These are phyloP conservation scores for Sylvilagus floridanus DNA, from an alignment of 2,797 vertebrate species.

Conservation along the genomic window DNA sequence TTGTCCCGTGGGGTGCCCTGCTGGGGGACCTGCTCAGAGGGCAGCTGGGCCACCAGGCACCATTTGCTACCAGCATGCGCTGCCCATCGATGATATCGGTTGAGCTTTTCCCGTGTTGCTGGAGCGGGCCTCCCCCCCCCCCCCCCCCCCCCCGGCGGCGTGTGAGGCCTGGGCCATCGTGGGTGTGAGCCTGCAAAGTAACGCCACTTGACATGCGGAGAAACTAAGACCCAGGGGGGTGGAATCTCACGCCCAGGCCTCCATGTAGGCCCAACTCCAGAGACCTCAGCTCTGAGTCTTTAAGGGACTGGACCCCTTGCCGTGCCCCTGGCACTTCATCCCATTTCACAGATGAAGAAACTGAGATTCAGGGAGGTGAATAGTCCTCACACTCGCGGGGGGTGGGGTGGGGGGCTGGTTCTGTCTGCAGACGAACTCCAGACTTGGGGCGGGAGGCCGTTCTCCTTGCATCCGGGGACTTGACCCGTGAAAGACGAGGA, in stretches of 20 bases:
- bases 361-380: background rate
- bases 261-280: background rate
- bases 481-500: background rate
- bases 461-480: background rate
- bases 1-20: background rate
- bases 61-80: background rate
- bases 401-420: background rate
- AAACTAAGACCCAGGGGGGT: background rate
- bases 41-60: background rate
- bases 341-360: slow-evolving; percentile 59
- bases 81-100: background rate
- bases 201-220: background rate
- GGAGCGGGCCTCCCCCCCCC: background rate
- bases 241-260: background rate
- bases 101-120: background rate
- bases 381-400: background rate
- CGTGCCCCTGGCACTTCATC: background rate
- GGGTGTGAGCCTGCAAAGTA: background rate
- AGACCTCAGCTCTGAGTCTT: background rate
- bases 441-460: background rate
- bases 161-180: background rate
- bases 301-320: background rate
- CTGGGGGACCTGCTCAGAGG: background rate
- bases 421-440: background rate
- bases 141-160: background rate